Percentiles rank a stretch among this genome's conserved stretches.
Evolutionary conservation across 2,113 vertebrate species (phyloP).

Genomic region (Oncorhynchus masou): DNA sequence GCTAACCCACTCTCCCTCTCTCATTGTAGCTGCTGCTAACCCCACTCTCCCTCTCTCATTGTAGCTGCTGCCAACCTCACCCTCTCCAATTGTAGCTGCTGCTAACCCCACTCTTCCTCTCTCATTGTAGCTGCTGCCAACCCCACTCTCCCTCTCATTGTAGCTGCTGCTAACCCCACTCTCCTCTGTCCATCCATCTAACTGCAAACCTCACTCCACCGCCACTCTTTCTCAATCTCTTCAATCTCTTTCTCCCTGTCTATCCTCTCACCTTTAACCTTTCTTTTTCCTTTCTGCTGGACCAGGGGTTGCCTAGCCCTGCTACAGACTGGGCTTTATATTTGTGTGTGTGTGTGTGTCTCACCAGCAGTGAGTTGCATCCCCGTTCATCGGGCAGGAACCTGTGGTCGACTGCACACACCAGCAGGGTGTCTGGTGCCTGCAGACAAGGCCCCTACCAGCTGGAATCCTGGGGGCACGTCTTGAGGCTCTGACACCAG

Average conservation of each 20-base stretch:
- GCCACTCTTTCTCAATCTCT: background rate
- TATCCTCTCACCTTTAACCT: background rate
- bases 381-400: constrained; percentile 93
- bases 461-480: constrained; percentile 83
- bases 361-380: constrained; percentile 91
- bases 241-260: background rate
- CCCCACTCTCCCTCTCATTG: background rate
- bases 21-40: too few species aligned
- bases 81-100: too few species aligned
- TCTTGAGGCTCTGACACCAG: constrained; percentile 84
- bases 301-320: too few species aligned
- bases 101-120: background rate
- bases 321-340: background rate
- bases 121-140: background rate
- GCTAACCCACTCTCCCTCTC: too few species aligned
- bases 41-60: too few species aligned
- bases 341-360: constrained; percentile 22
- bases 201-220: background rate
- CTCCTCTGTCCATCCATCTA: background rate
- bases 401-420: constrained; percentile 90
- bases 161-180: background rate
- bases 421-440: constrained; percentile 87
- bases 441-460: constrained; percentile 91
- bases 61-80: too few species aligned
- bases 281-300: background rate